phyloP scores from a whole-genome alignment of 2,113 vertebrate species.

The Prietella phreatophila region DNA sequence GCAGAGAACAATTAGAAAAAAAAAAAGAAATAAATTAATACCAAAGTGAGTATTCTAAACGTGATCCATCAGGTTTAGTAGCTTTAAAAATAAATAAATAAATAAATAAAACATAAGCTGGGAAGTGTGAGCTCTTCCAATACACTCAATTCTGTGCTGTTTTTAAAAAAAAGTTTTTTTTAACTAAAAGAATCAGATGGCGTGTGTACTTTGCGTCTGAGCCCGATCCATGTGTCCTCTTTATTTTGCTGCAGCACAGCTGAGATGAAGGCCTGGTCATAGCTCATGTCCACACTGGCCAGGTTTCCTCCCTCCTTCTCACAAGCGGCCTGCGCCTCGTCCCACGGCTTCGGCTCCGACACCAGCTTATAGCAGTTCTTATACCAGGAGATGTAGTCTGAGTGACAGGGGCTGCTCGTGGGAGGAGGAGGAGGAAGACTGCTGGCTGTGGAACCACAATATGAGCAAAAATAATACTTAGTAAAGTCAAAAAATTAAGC shows the following conservation, averaged over 20 bases:
- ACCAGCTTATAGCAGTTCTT: constrained; percentile 74
- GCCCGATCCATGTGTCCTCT: constrained; percentile 73
- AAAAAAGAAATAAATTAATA: background rate
- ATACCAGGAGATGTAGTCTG: constrained; percentile 71
- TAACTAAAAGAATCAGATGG: background rate
- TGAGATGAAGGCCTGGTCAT: constrained; percentile 75
- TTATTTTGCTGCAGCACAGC: constrained; percentile 65
- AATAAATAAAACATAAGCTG: no score
- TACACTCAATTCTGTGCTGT: background rate
- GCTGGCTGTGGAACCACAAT: constrained; percentile 59
- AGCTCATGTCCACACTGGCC: constrained; percentile 76
- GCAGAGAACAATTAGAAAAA: background rate
- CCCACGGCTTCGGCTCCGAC: constrained; percentile 64
- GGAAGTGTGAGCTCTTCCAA: background rate
- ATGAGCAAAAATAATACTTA: background rate
- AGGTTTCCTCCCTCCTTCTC: constrained; percentile 62
- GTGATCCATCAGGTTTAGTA: no score
- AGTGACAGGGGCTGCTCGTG: constrained; percentile 63
- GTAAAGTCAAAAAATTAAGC: background rate
- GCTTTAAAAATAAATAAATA: no score
- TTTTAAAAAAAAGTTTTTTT: background rate
- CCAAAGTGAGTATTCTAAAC: background rate
- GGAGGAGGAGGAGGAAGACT: constrained; percentile 64
- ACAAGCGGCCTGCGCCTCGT: constrained; percentile 63
- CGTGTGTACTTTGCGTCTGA: constrained; percentile 55